Percentiles rank a stretch among this genome's conserved stretches.
Evolutionary conservation across 1,140 invertebrate species (phyloP).

Genomic region (Leptinotarsa lineolata): DNA sequence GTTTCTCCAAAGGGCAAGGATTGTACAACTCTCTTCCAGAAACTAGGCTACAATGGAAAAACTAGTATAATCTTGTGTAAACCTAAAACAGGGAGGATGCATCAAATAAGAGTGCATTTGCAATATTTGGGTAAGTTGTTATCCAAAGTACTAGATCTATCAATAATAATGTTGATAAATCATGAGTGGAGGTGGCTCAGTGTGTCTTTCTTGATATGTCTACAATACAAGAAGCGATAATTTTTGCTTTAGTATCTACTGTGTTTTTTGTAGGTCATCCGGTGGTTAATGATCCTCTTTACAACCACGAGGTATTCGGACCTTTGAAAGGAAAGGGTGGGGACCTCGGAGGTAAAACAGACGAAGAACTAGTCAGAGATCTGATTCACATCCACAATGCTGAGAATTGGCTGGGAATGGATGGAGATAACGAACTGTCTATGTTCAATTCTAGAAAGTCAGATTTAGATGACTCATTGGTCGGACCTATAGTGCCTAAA

Average conservation of each 20-base stretch:
- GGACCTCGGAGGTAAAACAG: conserved; percentile 85
- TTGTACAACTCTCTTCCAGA: conserved; percentile 87
- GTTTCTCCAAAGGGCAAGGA: conserved; percentile 89
- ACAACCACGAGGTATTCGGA: conserved; percentile 91
- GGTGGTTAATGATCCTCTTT: conserved; percentile 95
- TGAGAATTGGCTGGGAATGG: conserved; percentile 91
- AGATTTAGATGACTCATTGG: conserved; percentile 65
- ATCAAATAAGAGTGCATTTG: conserved; percentile 98
- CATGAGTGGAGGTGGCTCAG: no score
- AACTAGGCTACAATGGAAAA: conserved; percentile 82
- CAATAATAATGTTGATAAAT: not conserved
- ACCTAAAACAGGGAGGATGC: conserved; percentile 95
- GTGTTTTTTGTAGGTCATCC: conserved; percentile 75
- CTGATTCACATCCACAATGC: conserved; percentile 90
- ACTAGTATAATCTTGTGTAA: conserved; percentile 92
- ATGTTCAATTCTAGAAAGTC: conserved; percentile 72
- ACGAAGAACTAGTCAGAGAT: conserved; percentile 88
- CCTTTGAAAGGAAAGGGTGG: conserved; percentile 90
- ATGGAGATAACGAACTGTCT: conserved; percentile 81
- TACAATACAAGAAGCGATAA: no score
- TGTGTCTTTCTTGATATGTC: no score
- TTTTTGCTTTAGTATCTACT: no score
- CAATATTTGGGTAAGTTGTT: conserved; percentile 84
- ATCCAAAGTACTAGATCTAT: not conserved
- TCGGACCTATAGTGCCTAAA: conserved; percentile 51